Conservation (phyloP, 2,113 vertebrate genomes). For the Bothrops jararaca region DNA sequence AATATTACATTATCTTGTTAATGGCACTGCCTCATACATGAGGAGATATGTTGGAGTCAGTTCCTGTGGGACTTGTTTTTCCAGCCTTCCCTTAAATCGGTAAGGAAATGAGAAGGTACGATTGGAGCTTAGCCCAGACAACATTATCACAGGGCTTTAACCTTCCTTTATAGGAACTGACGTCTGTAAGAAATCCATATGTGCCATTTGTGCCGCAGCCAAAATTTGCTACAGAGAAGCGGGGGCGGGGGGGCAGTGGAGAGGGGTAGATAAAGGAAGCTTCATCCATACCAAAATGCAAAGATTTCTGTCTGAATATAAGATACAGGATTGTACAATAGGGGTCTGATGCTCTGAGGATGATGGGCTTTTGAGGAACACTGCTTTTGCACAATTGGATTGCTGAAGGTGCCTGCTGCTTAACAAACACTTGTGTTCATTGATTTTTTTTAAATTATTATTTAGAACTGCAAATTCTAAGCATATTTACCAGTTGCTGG, state of each 20-base stretch:
- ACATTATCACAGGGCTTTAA: constrained; percentile 11
- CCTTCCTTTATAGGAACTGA: constrained; percentile 16
- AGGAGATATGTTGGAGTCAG: constrained; percentile 56
- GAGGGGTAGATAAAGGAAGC: constrained; percentile 13
- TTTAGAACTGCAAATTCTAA: background rate
- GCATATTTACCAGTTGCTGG: background rate
- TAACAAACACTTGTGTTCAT: background rate
- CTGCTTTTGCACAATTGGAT: background rate
- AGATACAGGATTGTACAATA: background rate
- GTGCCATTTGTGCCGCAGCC: constrained; percentile 43
- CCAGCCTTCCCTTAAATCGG: constrained; percentile 48
- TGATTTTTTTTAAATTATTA: background rate
- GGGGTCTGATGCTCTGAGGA: background rate
- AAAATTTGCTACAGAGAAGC: constrained; percentile 50
- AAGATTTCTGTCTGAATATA: background rate
- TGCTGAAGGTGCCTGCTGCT: background rate
- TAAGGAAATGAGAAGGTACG: constrained; percentile 45
- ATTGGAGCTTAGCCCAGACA: constrained; percentile 49
- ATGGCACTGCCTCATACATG: constrained; percentile 52
- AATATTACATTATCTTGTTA: constrained; percentile 69
- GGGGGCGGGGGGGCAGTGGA: background rate
- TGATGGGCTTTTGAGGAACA: background rate
- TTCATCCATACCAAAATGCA: constrained; percentile 35
- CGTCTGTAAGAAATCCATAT: constrained; percentile 48
- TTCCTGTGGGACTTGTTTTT: constrained; percentile 63